A percentile compares a stretch with the other conserved stretches of the same genome.
phyloP scores from a whole-genome alignment of 2,888 invertebrate genomes.

The Phania funesta region DNA sequence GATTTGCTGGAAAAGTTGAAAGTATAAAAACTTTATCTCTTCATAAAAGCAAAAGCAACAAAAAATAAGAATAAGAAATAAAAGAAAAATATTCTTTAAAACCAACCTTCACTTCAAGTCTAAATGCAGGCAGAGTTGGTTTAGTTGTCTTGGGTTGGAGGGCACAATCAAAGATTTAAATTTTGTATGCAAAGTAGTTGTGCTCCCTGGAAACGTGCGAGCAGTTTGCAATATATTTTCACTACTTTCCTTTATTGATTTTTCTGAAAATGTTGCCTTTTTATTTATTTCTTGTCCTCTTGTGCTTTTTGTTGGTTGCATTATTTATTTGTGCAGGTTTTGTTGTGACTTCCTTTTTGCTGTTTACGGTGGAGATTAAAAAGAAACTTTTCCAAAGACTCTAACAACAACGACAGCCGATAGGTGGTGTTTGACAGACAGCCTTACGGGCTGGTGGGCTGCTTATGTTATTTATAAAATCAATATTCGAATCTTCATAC shows the following conservation, averaged over 20 bases:
- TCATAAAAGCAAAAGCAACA: too few relatives aligned
- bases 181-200: background rate
- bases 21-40: too few relatives aligned
- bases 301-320: background rate
- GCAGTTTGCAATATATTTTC: background rate
- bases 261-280: constrained; percentile 15
- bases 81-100: background rate
- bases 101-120: background rate
- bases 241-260: constrained; percentile 40
- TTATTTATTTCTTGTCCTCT: background rate
- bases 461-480: too few relatives aligned
- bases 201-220: too few relatives aligned
- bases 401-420: constrained; percentile 5
- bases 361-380: constrained; percentile 34
- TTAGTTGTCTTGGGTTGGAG: background rate
- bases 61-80: background rate
- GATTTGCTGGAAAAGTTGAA: too few relatives aligned
- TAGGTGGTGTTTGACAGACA: too few relatives aligned
- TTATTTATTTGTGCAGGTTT: background rate
- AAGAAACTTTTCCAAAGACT: constrained; percentile 12
- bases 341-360: background rate
- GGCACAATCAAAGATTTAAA: background rate
- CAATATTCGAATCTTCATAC: too few relatives aligned
- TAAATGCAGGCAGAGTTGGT: too few relatives aligned
- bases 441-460: too few relatives aligned